Evolutionary conservation across 1,140 invertebrate species (phyloP).

Genomic region (Nautilus pompilius): DNA sequence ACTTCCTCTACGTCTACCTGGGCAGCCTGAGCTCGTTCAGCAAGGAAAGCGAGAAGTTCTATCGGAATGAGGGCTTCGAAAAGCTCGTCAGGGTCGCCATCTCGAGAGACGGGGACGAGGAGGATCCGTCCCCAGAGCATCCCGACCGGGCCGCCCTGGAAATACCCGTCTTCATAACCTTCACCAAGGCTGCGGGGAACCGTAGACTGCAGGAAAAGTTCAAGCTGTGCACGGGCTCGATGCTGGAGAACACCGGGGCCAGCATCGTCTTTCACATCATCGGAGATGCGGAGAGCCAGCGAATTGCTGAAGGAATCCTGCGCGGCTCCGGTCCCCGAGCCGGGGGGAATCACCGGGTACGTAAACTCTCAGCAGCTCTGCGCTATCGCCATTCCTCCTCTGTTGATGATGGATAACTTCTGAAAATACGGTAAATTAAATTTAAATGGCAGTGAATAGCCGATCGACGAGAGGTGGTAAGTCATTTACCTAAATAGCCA

Average conservation of each 20-base stretch:
- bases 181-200: constrained; percentile 63
- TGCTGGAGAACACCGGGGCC: constrained; percentile 58
- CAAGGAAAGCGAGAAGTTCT: no score
- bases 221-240: constrained; percentile 60
- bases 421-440: not conserved
- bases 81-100: no score
- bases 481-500: not conserved
- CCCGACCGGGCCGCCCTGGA: no score
- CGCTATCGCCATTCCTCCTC: not conserved
- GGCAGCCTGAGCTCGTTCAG: no score
- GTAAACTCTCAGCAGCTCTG: no score
- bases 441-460: not conserved
- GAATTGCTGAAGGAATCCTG: constrained; percentile 63
- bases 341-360: constrained; percentile 44
- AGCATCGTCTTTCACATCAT: constrained; percentile 68
- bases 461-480: not conserved
- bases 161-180: constrained; percentile 49
- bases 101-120: no score
- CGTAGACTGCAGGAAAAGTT: constrained; percentile 64
- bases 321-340: constrained; percentile 53
- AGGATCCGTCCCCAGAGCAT: no score
- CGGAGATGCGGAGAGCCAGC: constrained; percentile 65
- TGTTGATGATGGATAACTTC: not conserved
- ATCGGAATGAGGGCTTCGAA: no score
- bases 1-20: no score